phyloP scores from a whole-genome alignment of 2,888 invertebrate species.

The Epirrhoe alternata region DNA sequence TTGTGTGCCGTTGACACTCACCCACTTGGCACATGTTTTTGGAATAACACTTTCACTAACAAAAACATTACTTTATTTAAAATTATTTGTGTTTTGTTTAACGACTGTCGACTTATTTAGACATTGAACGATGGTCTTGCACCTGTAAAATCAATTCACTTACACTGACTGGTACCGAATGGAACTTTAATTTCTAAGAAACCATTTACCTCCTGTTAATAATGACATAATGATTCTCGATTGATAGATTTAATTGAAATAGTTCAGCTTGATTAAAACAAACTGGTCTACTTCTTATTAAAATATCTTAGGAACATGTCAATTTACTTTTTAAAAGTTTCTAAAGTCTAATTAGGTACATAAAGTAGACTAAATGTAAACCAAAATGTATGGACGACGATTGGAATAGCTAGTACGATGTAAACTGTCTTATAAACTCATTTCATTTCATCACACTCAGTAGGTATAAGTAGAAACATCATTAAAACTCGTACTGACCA shows the following conservation, averaged over 20 bases:
- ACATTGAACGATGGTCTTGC: slow-evolving; percentile 29
- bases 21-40: slow-evolving; percentile 73
- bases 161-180: slow-evolving; percentile 3
- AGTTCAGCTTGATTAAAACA: slow-evolving; percentile 9
- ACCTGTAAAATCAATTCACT: slow-evolving; percentile 15
- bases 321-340: not conserved
- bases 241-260: slow-evolving; percentile 27
- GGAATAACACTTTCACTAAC: slow-evolving; percentile 52
- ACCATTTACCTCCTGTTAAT: slow-evolving; percentile 16
- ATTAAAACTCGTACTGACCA: slow-evolving; percentile 38
- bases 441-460: slow-evolving; percentile 4
- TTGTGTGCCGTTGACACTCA: slow-evolving; percentile 73
- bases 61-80: slow-evolving; percentile 51
- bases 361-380: too few species aligned
- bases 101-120: slow-evolving; percentile 40
- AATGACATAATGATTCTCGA: slow-evolving; percentile 30
- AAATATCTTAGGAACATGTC: slow-evolving; percentile 5
- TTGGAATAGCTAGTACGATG: slow-evolving; percentile 1
- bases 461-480: slow-evolving; percentile 14
- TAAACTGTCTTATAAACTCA: slow-evolving; percentile 2
- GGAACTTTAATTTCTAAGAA: slow-evolving; percentile 5
- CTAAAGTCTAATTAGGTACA: not conserved
- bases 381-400: not conserved
- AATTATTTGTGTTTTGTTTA: slow-evolving; percentile 46
- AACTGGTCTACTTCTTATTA: slow-evolving; percentile 1